phyloP scores from a whole-genome alignment of 92 coral and sea anemone genomes.

The Galaxea fascicularis region DNA sequence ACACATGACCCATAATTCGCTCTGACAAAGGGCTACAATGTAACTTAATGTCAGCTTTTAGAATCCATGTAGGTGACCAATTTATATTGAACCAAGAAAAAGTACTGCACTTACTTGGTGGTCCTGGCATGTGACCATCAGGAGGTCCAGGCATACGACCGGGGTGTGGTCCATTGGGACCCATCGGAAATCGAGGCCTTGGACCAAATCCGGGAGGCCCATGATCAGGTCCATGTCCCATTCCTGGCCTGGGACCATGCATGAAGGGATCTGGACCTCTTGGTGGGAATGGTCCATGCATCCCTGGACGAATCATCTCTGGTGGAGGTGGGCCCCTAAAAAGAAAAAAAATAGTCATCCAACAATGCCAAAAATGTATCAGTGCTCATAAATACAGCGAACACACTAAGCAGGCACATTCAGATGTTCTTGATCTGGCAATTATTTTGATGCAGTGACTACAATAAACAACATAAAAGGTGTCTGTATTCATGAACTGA shows the following conservation, averaged over 20 bases:
- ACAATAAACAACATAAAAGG: too few species aligned
- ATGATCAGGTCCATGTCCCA: constrained; percentile 60
- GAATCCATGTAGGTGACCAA: too few species aligned
- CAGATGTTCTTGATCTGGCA: too few species aligned
- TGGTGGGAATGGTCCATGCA: constrained; percentile 38
- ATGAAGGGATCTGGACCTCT: constrained; percentile 54
- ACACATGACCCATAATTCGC: too few species aligned
- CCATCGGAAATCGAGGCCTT: constrained; percentile 46
- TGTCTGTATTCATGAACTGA: too few species aligned
- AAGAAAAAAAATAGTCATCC: too few species aligned
- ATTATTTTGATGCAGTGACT: too few species aligned
- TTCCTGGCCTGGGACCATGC: constrained; percentile 72
- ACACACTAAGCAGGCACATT: too few species aligned
- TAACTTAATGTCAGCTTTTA: too few species aligned
- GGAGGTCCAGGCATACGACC: constrained; percentile 78
- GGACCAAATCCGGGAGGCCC: constrained; percentile 59
- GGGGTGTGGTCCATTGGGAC: constrained; percentile 52
- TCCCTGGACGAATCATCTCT: constrained; percentile 49
- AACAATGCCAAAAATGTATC: neutral
- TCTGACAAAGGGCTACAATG: too few species aligned
- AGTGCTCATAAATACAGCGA: neutral
- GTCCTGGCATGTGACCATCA: constrained; percentile 48
- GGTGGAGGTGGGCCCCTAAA: constrained; percentile 43
- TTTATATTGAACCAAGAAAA: too few species aligned
- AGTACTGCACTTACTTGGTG: constrained; percentile 52